phyloP scores from a whole-genome alignment of 2,888 invertebrate species.

The Periphyllus acericola region DNA sequence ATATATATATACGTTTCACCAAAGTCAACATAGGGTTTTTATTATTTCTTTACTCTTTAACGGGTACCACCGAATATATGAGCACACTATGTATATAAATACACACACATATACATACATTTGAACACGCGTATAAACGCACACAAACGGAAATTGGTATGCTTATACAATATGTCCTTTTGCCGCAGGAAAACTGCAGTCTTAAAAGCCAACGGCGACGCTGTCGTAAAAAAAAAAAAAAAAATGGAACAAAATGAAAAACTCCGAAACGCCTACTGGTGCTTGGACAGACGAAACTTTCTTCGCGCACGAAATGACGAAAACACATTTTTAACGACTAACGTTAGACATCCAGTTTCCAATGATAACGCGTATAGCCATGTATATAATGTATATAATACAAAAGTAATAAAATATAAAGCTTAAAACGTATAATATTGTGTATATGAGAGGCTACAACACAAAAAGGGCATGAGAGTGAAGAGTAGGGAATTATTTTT shows the following conservation, averaged over 20 bases:
- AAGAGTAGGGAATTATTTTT: slow-evolving; percentile 23
- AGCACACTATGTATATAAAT: not conserved
- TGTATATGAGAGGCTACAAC: not conserved
- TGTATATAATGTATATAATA: not conserved
- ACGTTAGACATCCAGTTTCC: slow-evolving; percentile 40
- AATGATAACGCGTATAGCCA: slow-evolving; percentile 19
- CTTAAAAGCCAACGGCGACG: not conserved
- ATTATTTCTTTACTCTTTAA: not conserved
- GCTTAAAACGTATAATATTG: slow-evolving; percentile 18
- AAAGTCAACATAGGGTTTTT: not conserved
- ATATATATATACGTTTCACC: not conserved
- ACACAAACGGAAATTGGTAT: not conserved
- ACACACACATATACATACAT: not conserved
- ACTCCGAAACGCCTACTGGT: not conserved
- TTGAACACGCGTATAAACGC: not conserved
- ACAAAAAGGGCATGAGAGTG: not conserved
- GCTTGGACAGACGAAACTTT: not conserved
- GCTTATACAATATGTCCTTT: not conserved
- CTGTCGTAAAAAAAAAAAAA: not conserved
- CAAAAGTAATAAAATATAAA: slow-evolving; percentile 44
- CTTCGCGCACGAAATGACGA: not conserved
- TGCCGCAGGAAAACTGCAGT: not conserved
- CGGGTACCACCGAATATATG: not conserved
- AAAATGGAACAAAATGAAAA: slow-evolving; percentile 30
- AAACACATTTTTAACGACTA: slow-evolving; percentile 51